Evolutionary conservation across 2,113 vertebrate species (phyloP), one percentile per base, ranked within the genome.

Genomic region (Helogale parvula): DNA sequence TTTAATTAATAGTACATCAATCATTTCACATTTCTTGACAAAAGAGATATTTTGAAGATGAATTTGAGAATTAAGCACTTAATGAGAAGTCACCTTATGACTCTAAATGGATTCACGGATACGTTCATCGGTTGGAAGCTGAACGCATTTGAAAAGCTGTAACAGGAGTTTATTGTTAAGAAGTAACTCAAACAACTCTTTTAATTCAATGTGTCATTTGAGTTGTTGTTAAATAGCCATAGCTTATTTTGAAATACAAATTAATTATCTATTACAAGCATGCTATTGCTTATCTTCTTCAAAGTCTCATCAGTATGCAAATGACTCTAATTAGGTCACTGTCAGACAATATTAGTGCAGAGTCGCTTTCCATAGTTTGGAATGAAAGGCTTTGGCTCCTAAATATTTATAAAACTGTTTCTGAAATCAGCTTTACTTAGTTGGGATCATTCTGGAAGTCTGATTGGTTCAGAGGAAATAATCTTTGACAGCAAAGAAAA

Each of bases 261-360:
- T 98, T 99, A 99, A 99, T 99, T 98, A 99, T 98, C 98, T 99
- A 98, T 98, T 98, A 98, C 98, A 98, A 99, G 98, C 97, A 92
- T 98, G 97, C 97, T 98, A 98, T 98, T 98, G 94, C 98, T 99
- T 99, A 99, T 98, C 98, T 97, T 94, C 97, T 98, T 98, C 98
- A 98, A 98, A 99, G 98, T 98, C 98, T 98, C 96, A 99, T 99
- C 99, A 99, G 95, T 98, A 99, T 99, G 98, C 98, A 99, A 99
- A 99, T 99, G 23, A 98, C 71, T 98, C 97, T 98, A 99, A 99
- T 99, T 99, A 99, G 99, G 98, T 99, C 99, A 99, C 98, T 98
- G 98, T 98, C 98, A 99, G 98, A 98, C 97, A 98, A 98, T 98
- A 99, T 98, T 98, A 98, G 98, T 97, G 96, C 97, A 98, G 96